phyloP scores from a whole-genome alignment of 2,113 vertebrate species.

The Cavia porcellus region DNA sequence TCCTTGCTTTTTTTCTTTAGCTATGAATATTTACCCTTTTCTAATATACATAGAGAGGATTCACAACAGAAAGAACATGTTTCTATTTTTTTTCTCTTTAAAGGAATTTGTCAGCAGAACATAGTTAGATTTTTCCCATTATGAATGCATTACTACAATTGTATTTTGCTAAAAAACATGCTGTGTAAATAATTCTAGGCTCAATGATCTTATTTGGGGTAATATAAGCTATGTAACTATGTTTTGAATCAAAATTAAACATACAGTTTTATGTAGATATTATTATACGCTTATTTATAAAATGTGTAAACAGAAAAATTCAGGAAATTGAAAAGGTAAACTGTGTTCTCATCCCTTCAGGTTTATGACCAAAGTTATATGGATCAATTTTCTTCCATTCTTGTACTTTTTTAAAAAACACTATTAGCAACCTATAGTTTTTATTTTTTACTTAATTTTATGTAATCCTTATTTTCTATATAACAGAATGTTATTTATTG shows the following conservation, averaged over 20 bases:
- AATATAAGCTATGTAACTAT: not conserved
- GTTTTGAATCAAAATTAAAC: slow-evolving; percentile 8
- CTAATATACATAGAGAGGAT: not conserved
- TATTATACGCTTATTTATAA: not conserved
- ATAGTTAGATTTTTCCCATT: not conserved
- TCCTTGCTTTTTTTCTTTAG: not conserved
- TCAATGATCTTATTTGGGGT: not conserved
- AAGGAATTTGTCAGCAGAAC: not conserved
- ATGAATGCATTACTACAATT: not conserved
- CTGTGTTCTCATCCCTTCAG: not conserved
- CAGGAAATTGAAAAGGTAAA: not conserved
- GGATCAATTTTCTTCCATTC: not conserved
- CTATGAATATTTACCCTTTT: not conserved
- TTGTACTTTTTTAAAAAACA: not conserved
- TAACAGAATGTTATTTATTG: not conserved
- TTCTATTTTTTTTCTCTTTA: not conserved
- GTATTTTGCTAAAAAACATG: not conserved
- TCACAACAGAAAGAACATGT: not conserved
- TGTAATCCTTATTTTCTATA: not conserved
- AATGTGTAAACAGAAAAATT: not conserved
- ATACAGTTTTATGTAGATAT: not conserved
- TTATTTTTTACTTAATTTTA: not conserved
- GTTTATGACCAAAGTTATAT: not conserved
- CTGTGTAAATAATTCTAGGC: not conserved
- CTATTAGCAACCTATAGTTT: not conserved